Evolutionary conservation across 64 coral and sea anemone species (phyloP), one percentile per base, ranked within the genome.

Genomic region (Actinia tenebrosa): DNA sequence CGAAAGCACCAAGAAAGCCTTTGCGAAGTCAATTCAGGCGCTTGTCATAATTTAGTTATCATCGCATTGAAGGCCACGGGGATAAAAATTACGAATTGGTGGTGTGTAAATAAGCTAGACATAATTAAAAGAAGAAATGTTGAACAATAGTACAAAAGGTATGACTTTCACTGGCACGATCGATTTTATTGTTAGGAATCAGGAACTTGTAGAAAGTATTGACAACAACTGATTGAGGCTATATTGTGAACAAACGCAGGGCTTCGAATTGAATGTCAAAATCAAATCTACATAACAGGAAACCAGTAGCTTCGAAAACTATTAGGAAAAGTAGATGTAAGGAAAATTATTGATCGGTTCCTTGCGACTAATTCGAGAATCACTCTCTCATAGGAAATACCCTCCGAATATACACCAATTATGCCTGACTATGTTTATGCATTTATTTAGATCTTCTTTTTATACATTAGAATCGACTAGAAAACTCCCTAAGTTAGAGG

Each of bases 61-160:
- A 63, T 89, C 87, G 91, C 84, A 91, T 42, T 75, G 25, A 66
- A 23, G 63, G n/a, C 63, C 15, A n/a, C 19, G 20, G 63, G 20
- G 91, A 94, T 89, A 94, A 85, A 95, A 84, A 72, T 46, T 61
- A 91, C 61, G 66, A 95, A 58, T 88, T 83, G 53, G 64, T 61
- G 23, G 47, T 90, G 80, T 92, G 94, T 86, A 92, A 95, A 95
- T 95, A 91, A 92, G 30, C 30, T 37, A 37, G 86, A 86, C 91
- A 86, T 95, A 95, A 95, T 95, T 95, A 95, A 92, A 60, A 52
- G 46, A 83, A 95, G 90, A 89, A 92, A 89, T 64, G 62, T 69
- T 62, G 85, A 92, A 95, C 94, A 95, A 95, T 95, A 78, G 75
- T 84, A 92, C 89, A 92, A 92, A 95, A 87, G 50, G 83, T 89